These are phyloP conservation scores for Panorpa germanica DNA, from an alignment of 2,888 invertebrate species.

Conservation along the genomic window DNA sequence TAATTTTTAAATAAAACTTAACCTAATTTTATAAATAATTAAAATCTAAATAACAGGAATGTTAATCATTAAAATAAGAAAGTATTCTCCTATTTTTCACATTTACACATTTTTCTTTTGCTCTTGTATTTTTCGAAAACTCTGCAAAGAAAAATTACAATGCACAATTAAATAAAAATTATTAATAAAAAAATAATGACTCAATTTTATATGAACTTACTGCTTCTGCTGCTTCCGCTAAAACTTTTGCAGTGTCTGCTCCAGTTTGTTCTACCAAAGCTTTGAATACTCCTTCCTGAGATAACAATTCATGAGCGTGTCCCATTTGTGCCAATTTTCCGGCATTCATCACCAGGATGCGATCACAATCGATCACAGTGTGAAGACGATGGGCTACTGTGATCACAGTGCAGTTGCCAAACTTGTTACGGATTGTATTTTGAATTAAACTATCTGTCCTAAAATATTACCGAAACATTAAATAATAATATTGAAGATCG, in stretches of 20 bases:
- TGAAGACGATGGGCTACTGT: slow-evolving; percentile 84
- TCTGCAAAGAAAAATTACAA: too few relatives aligned
- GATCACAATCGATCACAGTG: slow-evolving; percentile 80
- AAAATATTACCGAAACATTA: slow-evolving; percentile 15
- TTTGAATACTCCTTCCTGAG: slow-evolving; percentile 38
- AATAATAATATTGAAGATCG: slow-evolving; percentile 17
- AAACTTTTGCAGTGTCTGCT: slow-evolving; percentile 29
- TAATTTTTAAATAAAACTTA: too few relatives aligned
- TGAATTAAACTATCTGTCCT: slow-evolving; percentile 76
- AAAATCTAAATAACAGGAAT: too few relatives aligned
- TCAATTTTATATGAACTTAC: too few relatives aligned
- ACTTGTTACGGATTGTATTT: slow-evolving; percentile 60
- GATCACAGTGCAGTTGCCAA: slow-evolving; percentile 65
- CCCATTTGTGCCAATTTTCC: slow-evolving; percentile 56
- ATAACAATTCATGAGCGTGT: slow-evolving; percentile 47
- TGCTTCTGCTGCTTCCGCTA: slow-evolving; percentile 36
- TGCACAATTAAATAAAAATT: too few relatives aligned
- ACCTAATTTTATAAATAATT: too few relatives aligned
- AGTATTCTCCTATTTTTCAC: too few relatives aligned
- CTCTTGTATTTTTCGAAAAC: too few relatives aligned
- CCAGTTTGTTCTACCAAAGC: slow-evolving; percentile 53
- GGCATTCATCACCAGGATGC: slow-evolving; percentile 66
- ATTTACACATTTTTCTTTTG: too few relatives aligned
- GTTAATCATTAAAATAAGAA: too few relatives aligned
- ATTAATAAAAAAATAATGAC: too few relatives aligned